Evolutionary conservation across 1,140 invertebrate species (phyloP).

Genomic region (Panonychus citri): DNA sequence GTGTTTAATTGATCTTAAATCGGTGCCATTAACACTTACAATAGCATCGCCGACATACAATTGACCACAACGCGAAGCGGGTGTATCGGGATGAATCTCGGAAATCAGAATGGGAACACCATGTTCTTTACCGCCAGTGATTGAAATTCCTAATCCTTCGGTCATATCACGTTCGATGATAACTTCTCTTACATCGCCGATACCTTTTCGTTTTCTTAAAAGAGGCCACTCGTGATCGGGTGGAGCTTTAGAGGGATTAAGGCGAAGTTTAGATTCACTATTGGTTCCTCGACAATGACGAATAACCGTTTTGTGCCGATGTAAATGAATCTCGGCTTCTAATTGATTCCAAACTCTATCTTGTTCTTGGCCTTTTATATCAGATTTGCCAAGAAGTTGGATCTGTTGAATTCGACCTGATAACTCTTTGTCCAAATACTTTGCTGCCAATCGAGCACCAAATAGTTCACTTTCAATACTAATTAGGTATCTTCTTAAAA

Average conservation of each 20-base stretch:
- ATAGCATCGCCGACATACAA: constrained; percentile 62
- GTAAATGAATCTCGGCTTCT: constrained; percentile 59
- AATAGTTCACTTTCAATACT: constrained; percentile 54
- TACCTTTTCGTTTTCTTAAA: constrained; percentile 23
- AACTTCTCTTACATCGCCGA: constrained; percentile 25
- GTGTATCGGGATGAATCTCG: constrained; percentile 49
- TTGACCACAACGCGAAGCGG: constrained; percentile 38
- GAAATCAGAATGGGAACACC: constrained; percentile 64
- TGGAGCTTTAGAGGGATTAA: neutral
- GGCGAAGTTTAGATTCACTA: neutral
- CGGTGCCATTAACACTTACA: constrained; percentile 47
- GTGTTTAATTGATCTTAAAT: constrained; percentile 40
- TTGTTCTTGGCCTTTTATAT: constrained; percentile 49
- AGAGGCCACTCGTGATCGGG: constrained; percentile 19
- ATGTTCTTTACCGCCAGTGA: constrained; percentile 53
- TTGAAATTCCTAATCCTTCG: constrained; percentile 53
- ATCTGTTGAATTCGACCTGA: constrained; percentile 66
- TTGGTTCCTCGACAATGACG: constrained; percentile 25
- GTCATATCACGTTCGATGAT: constrained; percentile 35
- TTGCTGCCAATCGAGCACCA: constrained; percentile 52
- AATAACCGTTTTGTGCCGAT: constrained; percentile 57
- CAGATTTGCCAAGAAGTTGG: constrained; percentile 36
- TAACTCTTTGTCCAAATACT: constrained; percentile 62
- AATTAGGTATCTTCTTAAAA: constrained; percentile 26
- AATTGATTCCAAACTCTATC: constrained; percentile 60